phyloP scores from a whole-genome alignment of 2,797 vertebrate species.

The Melanotaenia maccullochi region DNA sequence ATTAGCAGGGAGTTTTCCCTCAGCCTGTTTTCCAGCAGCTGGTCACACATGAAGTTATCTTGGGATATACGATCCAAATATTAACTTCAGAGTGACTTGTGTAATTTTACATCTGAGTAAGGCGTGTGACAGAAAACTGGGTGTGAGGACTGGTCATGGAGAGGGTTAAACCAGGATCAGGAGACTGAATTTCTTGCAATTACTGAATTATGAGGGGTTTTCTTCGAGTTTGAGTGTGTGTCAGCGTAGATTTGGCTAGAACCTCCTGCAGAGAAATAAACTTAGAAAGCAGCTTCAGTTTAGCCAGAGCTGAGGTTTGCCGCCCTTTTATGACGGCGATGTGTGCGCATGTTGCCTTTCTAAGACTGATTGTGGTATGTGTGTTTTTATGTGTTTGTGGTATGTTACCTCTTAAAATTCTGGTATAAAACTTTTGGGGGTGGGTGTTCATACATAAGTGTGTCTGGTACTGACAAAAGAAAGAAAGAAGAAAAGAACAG shows the following conservation, averaged over 20 bases:
- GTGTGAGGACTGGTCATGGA: conserved; percentile 20
- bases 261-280: conserved; percentile 45
- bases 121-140: conserved; percentile 22
- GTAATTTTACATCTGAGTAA: conserved; percentile 52
- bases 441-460: neutral
- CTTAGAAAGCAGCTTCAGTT: conserved; percentile 38
- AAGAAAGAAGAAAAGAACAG: no score
- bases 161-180: conserved; percentile 31
- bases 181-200: conserved; percentile 50
- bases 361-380: conserved; percentile 10
- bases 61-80: conserved; percentile 48
- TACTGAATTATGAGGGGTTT: conserved; percentile 45
- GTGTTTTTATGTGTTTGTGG: conserved; percentile 58
- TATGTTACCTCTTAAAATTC: conserved; percentile 67
- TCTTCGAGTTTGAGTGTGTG: conserved; percentile 15
- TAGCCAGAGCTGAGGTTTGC: conserved; percentile 44
- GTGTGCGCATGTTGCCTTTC: conserved; percentile 13
- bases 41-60: conserved; percentile 49
- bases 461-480: neutral
- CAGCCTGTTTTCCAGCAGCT: conserved; percentile 23
- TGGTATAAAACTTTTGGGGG: conserved; percentile 41
- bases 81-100: conserved; percentile 44
- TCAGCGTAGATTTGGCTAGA: conserved; percentile 20
- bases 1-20: conserved; percentile 20
- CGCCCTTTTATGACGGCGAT: conserved; percentile 45